Evolutionary conservation across 2,113 vertebrate genomes (phyloP).

Genomic region (Clarias magur): DNA sequence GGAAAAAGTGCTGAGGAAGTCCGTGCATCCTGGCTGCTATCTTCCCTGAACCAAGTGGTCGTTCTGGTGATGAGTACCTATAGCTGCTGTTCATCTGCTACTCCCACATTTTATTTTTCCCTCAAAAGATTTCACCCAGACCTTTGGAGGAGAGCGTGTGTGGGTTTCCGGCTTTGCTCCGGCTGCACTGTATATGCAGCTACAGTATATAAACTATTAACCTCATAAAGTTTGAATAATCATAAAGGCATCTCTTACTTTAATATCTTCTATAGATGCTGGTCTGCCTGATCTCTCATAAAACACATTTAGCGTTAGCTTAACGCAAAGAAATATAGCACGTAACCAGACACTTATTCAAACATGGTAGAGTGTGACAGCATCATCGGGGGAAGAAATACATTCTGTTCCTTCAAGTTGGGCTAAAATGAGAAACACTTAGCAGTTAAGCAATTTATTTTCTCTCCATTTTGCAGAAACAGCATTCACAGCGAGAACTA

Average conservation of each 20-base stretch:
- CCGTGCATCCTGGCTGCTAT: slow-evolving; percentile 42
- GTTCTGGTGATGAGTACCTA: slow-evolving; percentile 44
- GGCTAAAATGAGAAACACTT: slow-evolving; percentile 45
- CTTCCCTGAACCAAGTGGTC: slow-evolving; percentile 36
- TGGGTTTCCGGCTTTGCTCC: slow-evolving; percentile 22
- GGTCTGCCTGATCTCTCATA: neutral
- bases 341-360: slow-evolving; percentile 8
- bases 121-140: slow-evolving; percentile 42
- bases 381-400: slow-evolving; percentile 29
- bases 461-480: slow-evolving; percentile 24
- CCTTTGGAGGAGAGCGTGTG: slow-evolving; percentile 30
- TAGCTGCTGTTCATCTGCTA: slow-evolving; percentile 6
- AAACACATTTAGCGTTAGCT: neutral
- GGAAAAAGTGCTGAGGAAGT: slow-evolving; percentile 15
- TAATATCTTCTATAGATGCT: neutral
- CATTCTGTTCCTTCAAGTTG: slow-evolving; percentile 25
- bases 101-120: slow-evolving; percentile 27
- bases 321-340: slow-evolving; percentile 1
- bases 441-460: slow-evolving; percentile 36
- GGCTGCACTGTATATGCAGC: slow-evolving; percentile 28
- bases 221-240: neutral
- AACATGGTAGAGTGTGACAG: slow-evolving; percentile 9
- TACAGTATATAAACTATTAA: neutral
- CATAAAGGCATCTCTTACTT: neutral
- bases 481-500: slow-evolving; percentile 2